A percentile compares a stretch with the other conserved stretches of the same genome.
Evolutionary conservation across 2,888 invertebrate genomes (phyloP).

Genomic region (Ceramica pisi): DNA sequence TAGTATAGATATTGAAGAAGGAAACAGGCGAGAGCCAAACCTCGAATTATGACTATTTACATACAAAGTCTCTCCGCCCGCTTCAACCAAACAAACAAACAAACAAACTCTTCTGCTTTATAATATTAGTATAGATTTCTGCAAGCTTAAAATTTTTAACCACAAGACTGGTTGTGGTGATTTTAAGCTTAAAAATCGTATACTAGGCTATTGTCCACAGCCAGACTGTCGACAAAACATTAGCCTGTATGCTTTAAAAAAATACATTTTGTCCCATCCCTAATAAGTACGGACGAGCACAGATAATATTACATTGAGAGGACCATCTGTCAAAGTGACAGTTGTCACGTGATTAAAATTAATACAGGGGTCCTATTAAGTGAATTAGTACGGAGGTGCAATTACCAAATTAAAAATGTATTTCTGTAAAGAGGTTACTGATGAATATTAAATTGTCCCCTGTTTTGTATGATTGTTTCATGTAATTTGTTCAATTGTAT

Average conservation of each 20-base stretch:
- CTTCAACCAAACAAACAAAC: too few relatives aligned
- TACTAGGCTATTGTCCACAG: too few relatives aligned
- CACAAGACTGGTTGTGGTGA: too few relatives aligned
- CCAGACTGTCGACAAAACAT: not conserved
- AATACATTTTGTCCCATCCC: slow-evolving; percentile 34
- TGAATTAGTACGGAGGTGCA: slow-evolving; percentile 78
- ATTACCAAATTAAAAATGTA: slow-evolving; percentile 89
- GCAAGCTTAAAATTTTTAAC: too few relatives aligned
- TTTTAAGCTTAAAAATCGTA: too few relatives aligned
- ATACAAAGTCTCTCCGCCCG: too few relatives aligned
- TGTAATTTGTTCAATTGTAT: slow-evolving; percentile 70
- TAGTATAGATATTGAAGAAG: too few relatives aligned
- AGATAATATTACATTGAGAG: slow-evolving; percentile 66
- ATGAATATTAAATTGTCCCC: slow-evolving; percentile 85
- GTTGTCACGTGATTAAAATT: slow-evolving; percentile 89
- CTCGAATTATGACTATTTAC: too few relatives aligned
- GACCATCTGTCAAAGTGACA: slow-evolving; percentile 85
- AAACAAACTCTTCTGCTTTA: too few relatives aligned
- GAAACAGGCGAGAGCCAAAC: too few relatives aligned
- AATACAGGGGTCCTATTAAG: slow-evolving; percentile 79
- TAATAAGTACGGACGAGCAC: slow-evolving; percentile 46
- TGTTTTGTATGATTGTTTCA: slow-evolving; percentile 72
- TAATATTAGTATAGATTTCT: too few relatives aligned
- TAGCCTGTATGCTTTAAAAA: not conserved
- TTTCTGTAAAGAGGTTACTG: slow-evolving; percentile 83